These are phyloP conservation scores for Taphrorychus bicolor DNA, from an alignment of 2,888 invertebrate genomes.

Conservation along the genomic window DNA sequence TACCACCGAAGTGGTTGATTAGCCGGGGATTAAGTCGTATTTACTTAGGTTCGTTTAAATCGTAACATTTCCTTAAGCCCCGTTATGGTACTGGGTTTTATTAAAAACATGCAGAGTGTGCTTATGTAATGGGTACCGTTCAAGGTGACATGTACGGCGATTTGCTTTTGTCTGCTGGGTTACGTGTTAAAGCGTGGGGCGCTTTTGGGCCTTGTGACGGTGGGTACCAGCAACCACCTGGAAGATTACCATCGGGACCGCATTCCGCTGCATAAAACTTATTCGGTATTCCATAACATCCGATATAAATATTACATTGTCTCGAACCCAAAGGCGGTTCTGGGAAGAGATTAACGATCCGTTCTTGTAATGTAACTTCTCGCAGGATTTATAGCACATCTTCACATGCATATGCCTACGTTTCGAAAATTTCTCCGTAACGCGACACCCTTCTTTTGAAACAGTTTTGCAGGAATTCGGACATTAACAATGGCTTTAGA, in stretches of 20 bases:
- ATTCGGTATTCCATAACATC: constrained; percentile 16
- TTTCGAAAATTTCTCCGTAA: too few relatives aligned
- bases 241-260: constrained; percentile 18
- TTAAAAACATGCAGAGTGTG: not conserved
- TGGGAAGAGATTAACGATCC: constrained; percentile 13
- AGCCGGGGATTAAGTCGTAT: not conserved
- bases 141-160: not conserved
- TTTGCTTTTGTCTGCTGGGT: not conserved
- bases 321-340: too few relatives aligned
- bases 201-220: too few relatives aligned
- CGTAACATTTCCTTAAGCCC: not conserved
- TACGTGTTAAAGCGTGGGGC: too few relatives aligned
- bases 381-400: not conserved
- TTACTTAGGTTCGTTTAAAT: not conserved
- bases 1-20: not conserved
- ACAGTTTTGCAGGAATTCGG: not conserved
- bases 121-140: not conserved
- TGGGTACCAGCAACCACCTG: too few relatives aligned
- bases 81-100: not conserved
- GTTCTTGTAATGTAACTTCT: not conserved
- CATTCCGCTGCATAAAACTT: constrained; percentile 19
- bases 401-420: too few relatives aligned
- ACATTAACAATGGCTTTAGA: not conserved
- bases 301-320: constrained; percentile 25
- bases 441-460: too few relatives aligned